Evolutionary conservation across 2,113 vertebrate genomes (phyloP).

Genomic region (Acrocephalus kingi): DNA sequence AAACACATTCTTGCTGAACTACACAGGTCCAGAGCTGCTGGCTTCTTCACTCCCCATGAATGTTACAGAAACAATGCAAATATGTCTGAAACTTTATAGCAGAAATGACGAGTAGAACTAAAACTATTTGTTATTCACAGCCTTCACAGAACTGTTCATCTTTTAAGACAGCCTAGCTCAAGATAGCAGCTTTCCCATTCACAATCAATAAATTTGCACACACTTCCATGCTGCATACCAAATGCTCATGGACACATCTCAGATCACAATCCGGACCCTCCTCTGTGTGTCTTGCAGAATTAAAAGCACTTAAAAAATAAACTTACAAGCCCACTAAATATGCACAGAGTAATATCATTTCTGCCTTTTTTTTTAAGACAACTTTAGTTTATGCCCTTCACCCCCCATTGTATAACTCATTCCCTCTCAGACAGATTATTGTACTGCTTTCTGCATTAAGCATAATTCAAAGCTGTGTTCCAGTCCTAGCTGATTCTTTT

Average conservation of each 20-base stretch:
- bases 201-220: constrained; percentile 12
- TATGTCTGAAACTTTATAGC: neutral
- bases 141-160: neutral
- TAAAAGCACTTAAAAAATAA: neutral
- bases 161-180: neutral
- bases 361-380: neutral
- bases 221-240: neutral
- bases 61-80: neutral
- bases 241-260: neutral
- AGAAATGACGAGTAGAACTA: neutral
- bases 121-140: constrained; percentile 1
- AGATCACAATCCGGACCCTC: neutral
- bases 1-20: neutral
- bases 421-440: neutral
- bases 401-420: neutral
- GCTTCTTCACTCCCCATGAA: neutral
- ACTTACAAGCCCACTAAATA: neutral
- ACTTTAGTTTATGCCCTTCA: neutral
- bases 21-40: neutral
- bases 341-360: neutral
- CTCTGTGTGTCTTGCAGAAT: neutral
- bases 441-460: neutral
- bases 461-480: neutral
- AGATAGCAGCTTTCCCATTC: neutral
- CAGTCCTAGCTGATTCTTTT: neutral